These are phyloP conservation scores for Pungitius pungitius DNA, from an alignment of 2,113 vertebrate genomes.

Conservation along the genomic window DNA sequence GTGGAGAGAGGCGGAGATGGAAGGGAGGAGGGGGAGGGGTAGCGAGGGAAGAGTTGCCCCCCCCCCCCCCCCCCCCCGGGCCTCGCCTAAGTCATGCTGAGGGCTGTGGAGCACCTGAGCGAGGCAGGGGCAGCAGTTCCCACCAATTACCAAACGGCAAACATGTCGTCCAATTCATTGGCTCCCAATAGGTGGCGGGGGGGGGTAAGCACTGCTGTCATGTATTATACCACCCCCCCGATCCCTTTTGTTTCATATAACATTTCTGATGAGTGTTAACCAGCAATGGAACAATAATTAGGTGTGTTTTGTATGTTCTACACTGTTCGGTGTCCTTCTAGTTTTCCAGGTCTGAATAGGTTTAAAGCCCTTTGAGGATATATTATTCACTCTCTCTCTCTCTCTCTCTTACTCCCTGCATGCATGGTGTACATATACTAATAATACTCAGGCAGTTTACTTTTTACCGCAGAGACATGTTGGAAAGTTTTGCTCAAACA, in stretches of 20 bases:
- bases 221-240: conserved; percentile 22
- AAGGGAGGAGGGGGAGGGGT: conserved; percentile 23
- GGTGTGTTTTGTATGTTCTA: background rate
- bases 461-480: conserved; percentile 52
- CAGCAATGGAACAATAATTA: conserved; percentile 27
- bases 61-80: too few relatives aligned
- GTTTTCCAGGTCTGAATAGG: conserved; percentile 4
- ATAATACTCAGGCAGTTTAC: conserved; percentile 20
- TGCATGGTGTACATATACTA: conserved; percentile 17
- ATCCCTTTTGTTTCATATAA: conserved; percentile 23
- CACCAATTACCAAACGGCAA: conserved; percentile 73
- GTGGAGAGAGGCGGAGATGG: conserved; percentile 3
- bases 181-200: conserved; percentile 24
- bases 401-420: conserved; percentile 6
- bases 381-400: conserved; percentile 54
- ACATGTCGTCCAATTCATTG: conserved; percentile 61
- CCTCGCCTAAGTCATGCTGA: conserved; percentile 47
- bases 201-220: conserved; percentile 7
- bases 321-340: too few relatives aligned
- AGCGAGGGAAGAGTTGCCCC: conserved; percentile 33
- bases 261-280: conserved; percentile 27
- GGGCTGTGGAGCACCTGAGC: conserved; percentile 47
- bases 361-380: conserved; percentile 54
- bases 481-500: conserved; percentile 63
- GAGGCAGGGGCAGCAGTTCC: conserved; percentile 55